Base-by-base conservation (phyloP, 2,797 vertebrate species). In the Liparis tanakae region DNA sequence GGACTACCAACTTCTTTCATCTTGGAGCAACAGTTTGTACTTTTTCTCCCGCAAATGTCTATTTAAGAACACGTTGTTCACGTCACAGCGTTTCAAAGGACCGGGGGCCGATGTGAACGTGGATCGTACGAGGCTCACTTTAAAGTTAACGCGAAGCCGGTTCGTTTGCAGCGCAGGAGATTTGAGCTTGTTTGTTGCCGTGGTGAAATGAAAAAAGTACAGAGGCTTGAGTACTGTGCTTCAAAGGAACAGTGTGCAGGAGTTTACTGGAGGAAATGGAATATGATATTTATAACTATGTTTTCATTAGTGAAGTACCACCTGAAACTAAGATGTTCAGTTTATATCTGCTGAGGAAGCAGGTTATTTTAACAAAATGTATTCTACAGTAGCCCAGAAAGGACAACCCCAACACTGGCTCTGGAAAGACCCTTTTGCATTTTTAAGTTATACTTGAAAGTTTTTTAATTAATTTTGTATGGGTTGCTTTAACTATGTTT, bases 1-100 rank as follows among this genome's bases (percentile, higher is more conserved):
- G 46, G 61, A 74, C 78, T 84, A 77, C 25, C 33, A 69, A 64
- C 59, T 48, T 77, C 85, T 88, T 90, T 91, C 72, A 88, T 91
- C 84, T 88, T 4, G 2, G 6, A 67, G 73, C 63, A 46, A 72
- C 76, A 83, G 63, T 88, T 82, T 78, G 61, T 74, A 34, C 66
- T 84, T 78, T 75, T 72, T 78, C 68, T 71, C 54, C 70, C 57
- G 66, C 12, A 72, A 56, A 87, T 72, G 70, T 74, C 70, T 63
- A 36, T 86, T 78, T 83, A 80, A 70, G 56, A 72, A 59, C 25
- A 69, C 54, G 67, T 18, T 5, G 15, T 63, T 74, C 54, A 64
- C 12, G 33, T 79, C 76, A 81, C 65, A 65, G 44, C 0, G 34
- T 74, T 76, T 79, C 55, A 79, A 74, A 76, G 17, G 56, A 7